These are phyloP conservation scores for Philaethria dido DNA, from an alignment of 2,888 invertebrate genomes.

Conservation along the genomic window DNA sequence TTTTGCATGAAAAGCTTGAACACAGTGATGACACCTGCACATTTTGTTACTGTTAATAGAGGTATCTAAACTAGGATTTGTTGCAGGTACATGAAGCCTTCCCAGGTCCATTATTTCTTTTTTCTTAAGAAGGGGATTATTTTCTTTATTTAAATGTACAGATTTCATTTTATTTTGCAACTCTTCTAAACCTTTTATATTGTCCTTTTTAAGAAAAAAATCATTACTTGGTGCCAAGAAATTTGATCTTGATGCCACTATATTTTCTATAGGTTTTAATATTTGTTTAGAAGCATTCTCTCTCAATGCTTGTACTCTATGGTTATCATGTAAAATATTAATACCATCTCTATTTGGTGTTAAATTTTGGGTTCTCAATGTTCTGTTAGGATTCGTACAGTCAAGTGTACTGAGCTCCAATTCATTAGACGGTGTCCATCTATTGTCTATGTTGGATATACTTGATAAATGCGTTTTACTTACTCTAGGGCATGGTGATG, in stretches of 20 bases:
- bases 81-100: conserved; percentile 32
- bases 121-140: conserved; percentile 57
- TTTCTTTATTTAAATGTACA: conserved; percentile 64
- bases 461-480: conserved; percentile 56
- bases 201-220: conserved; percentile 68
- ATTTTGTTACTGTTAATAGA: conserved; percentile 45
- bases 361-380: conserved; percentile 39
- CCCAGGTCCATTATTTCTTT: conserved; percentile 54
- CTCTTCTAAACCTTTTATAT: conserved; percentile 52
- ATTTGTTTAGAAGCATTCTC: conserved; percentile 40
- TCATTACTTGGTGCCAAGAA: conserved; percentile 57
- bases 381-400: conserved; percentile 49
- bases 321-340: conserved; percentile 5
- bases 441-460: conserved; percentile 46
- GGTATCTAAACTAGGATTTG: conserved; percentile 5
- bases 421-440: conserved; percentile 65
- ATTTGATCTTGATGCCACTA: conserved; percentile 50
- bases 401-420: conserved; percentile 74
- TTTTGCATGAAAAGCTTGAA: conserved; percentile 45
- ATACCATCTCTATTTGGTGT: conserved; percentile 27
- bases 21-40: conserved; percentile 67
- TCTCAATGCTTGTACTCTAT: conserved; percentile 21
- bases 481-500: conserved; percentile 65
- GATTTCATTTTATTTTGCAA: conserved; percentile 55
- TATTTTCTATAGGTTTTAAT: conserved; percentile 54